phyloP scores from a whole-genome alignment of 2,888 invertebrate species.

The Dorcus hopei region DNA sequence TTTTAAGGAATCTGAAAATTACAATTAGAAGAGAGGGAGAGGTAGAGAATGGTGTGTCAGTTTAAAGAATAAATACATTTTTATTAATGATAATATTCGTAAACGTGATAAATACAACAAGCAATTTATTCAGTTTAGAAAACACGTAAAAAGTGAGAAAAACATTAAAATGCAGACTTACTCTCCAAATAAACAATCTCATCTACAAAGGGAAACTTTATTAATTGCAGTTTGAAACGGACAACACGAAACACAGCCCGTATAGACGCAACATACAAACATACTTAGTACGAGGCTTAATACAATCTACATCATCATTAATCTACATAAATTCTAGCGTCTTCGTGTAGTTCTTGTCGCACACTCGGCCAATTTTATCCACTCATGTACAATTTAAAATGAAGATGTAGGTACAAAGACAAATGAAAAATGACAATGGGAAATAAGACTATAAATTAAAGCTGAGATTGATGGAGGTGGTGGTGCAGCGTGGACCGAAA shows the following conservation, averaged over 20 bases:
- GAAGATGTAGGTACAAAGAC: conserved; percentile 36
- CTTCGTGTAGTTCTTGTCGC: conserved; percentile 30
- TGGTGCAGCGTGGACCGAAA: conserved; percentile 36
- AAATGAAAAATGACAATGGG: conserved; percentile 42
- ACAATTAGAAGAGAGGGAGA: too few species aligned
- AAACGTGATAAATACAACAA: too few species aligned
- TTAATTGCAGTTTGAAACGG: conserved; percentile 29
- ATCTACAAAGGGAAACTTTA: conserved; percentile 14
- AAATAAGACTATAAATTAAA: conserved; percentile 47
- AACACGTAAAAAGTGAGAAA: too few species aligned
- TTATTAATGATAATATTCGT: too few species aligned
- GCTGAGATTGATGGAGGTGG: conserved; percentile 42
- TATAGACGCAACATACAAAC: conserved; percentile 33
- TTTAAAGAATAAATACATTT: too few species aligned
- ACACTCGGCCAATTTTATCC: conserved; percentile 29
- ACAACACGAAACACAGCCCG: conserved; percentile 27
- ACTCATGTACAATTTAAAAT: conserved; percentile 33
- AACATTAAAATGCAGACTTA: too few species aligned
- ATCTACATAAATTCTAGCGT: conserved; percentile 32
- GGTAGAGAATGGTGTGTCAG: too few species aligned
- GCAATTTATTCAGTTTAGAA: too few species aligned
- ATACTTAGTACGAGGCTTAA: conserved; percentile 32
- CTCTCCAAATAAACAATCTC: conserved; percentile 9
- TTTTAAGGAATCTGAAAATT: too few species aligned
- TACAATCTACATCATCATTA: conserved; percentile 29